These are phyloP conservation scores for Rattus norvegicus DNA, from an alignment of 2,113 vertebrate species.

Conservation along the genomic window GRCr8 NC_086029.1:85552501-85553000, in stretches of 20 bases:
- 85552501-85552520: background rate
- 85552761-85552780: background rate
- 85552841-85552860: background rate
- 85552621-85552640: background rate
- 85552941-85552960: background rate
- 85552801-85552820: slow-evolving; percentile 5
- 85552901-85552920: background rate
- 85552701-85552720: background rate
- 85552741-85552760: background rate
- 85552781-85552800: background rate
- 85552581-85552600: background rate
- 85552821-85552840: background rate
- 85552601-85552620: background rate
- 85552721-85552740: background rate
- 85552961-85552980: background rate
- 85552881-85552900: background rate
- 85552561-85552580: background rate
- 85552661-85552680: background rate
- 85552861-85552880: background rate
- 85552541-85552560: background rate
- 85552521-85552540: background rate
- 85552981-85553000: background rate
- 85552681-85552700: background rate
- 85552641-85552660: background rate
- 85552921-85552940: background rate